phyloP scores from a whole-genome alignment of 1,140 invertebrate species.

The Saccostrea cuccullata region DNA sequence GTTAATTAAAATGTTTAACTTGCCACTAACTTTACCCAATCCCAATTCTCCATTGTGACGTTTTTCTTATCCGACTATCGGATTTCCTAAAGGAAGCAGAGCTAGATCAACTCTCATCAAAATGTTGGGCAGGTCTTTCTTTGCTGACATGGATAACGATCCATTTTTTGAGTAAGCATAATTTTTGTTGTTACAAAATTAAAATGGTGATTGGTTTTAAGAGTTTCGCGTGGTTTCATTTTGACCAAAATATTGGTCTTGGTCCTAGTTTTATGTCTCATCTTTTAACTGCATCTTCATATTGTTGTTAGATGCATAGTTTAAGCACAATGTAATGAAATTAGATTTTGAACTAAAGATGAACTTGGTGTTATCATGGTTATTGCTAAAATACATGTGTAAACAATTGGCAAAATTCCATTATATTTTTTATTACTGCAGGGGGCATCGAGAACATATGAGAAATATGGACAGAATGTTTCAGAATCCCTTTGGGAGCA shows the following conservation, averaged over 20 bases:
- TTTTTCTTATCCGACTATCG: neutral
- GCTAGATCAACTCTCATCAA: neutral
- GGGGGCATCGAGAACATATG: slow-evolving; percentile 6
- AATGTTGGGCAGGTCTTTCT: slow-evolving; percentile 21
- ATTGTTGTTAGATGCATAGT: too few species aligned
- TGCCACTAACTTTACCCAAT: neutral
- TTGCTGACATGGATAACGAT: slow-evolving; percentile 5
- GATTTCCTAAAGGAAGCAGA: neutral
- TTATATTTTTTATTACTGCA: neutral
- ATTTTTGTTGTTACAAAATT: neutral
- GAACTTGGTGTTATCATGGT: too few species aligned
- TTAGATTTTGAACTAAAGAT: too few species aligned
- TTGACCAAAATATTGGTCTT: neutral
- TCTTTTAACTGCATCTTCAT: too few species aligned
- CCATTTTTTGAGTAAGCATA: slow-evolving; percentile 27
- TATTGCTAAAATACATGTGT: too few species aligned
- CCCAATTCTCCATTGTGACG: slow-evolving; percentile 8
- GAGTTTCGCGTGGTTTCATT: neutral
- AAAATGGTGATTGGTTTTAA: neutral
- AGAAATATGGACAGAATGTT: slow-evolving; percentile 9
- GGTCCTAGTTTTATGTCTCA: too few species aligned
- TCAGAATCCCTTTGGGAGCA: slow-evolving; percentile 4
- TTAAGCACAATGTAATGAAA: too few species aligned
- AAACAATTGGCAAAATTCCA: too few species aligned
- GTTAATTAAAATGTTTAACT: neutral